Conservation (phyloP, 2,797 vertebrate species). For the Spinus pinus region DNA sequence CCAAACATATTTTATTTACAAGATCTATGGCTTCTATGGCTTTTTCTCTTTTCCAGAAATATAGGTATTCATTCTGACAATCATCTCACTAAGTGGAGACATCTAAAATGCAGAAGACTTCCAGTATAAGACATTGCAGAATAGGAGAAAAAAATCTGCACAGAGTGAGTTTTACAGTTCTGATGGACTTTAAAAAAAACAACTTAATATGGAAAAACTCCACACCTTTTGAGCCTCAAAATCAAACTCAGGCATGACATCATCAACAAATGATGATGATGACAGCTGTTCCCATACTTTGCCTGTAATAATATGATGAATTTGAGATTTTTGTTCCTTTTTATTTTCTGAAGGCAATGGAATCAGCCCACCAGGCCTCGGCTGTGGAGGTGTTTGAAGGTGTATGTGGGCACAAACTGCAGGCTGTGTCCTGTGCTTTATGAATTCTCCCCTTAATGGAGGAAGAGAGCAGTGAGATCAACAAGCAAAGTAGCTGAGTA, state of each 20-base stretch:
- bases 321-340: background rate
- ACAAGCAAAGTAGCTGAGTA: constrained; percentile 53
- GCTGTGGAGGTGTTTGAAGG: background rate
- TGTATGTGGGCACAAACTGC: background rate
- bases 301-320: background rate
- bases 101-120: background rate
- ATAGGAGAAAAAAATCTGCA: background rate
- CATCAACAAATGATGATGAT: background rate
- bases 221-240: background rate
- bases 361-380: background rate
- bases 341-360: background rate
- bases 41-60: background rate
- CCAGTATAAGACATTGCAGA: background rate
- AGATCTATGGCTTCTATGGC: background rate
- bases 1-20: constrained; percentile 12
- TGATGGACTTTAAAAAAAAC: background rate
- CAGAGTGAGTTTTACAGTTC: background rate
- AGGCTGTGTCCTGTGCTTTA: background rate
- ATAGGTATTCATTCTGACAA: background rate
- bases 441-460: constrained; percentile 57
- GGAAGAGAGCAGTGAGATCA: constrained; percentile 42
- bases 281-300: background rate
- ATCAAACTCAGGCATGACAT: background rate
- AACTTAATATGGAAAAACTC: background rate
- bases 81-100: background rate